Percentiles rank a stretch among this genome's conserved stretches.
Conservation (phyloP, 1,140 invertebrate genomes). For the Mesaphorura yosii region DNA sequence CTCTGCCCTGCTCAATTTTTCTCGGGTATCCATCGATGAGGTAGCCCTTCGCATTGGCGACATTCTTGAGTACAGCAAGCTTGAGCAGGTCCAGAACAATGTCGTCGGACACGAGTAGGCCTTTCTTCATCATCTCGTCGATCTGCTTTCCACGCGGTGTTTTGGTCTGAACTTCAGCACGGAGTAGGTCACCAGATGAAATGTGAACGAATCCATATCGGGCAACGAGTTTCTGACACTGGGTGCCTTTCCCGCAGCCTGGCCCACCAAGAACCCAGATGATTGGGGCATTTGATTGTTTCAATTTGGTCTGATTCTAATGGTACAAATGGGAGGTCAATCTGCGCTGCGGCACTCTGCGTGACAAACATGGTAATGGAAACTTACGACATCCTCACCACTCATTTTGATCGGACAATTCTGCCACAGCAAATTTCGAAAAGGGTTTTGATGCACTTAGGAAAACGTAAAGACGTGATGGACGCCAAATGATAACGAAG, state of each 20-base stretch:
- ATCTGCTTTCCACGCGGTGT: conserved; percentile 67
- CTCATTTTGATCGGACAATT: no score
- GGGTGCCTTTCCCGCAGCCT: conserved; percentile 78
- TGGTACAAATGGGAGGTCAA: no score
- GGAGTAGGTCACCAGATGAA: conserved; percentile 77
- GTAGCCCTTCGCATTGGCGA: conserved; percentile 66
- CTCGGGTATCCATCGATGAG: conserved; percentile 94
- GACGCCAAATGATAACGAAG: no score
- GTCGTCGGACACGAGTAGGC: conserved; percentile 72
- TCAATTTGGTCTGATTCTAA: background rate
- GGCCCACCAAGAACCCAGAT: conserved; percentile 72
- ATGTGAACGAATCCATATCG: conserved; percentile 79
- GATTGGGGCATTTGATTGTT: conserved; percentile 32
- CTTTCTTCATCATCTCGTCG: conserved; percentile 73
- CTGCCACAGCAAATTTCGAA: no score
- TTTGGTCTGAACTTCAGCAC: conserved; percentile 77
- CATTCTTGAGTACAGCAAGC: conserved; percentile 62
- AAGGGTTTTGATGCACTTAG: no score
- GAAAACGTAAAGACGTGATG: no score
- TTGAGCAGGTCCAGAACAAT: conserved; percentile 75
- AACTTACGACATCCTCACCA: no score
- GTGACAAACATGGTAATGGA: no score
- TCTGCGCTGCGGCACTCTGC: no score
- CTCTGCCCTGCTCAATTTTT: conserved; percentile 74
- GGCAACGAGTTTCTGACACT: conserved; percentile 69